Evolutionary conservation across 2,797 vertebrate genomes (phyloP), one percentile per base, ranked within the genome.

Genomic region (Sebastes hubbsi): DNA sequence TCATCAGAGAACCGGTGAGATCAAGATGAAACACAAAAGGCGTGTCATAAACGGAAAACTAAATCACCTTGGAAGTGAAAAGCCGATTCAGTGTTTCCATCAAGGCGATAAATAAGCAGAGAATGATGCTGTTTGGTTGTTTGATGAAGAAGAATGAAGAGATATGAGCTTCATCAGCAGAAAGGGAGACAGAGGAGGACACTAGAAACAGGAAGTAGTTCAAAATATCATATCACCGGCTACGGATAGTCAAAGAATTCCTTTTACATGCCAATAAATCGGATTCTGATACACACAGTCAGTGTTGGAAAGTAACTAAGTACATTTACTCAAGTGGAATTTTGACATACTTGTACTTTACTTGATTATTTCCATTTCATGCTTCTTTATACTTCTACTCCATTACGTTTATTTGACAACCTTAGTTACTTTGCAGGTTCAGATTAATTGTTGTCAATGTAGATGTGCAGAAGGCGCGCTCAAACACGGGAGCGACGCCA

Each of bases 1-100:
- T 55, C 54, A 55, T 64, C 66, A n/a, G 34, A 32, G 59, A 73
- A 10, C n/a, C 20, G 2, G 4, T 1, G 63, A 52, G 14, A 65
- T 61, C 36, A 5, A 72, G 59, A 49, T 10, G 59, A 24, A 56
- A 49, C 55, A 52, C 55, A 81, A 63, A 71, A 71, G 13, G 18
- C 0, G 22, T 6, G 22, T 56, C n/a, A n/a, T 3, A 18, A 67
- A 72, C 0, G 1, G 12, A n/a, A 78, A 34, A 42, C 11, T 6
- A 22, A 27, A 34, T 65, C 13, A 14, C 52, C 16, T 3, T n/a
- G n/a, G 42, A 67, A 34, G 42, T 52, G 30, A 22, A 38, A 46
- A 32, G 46, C 59, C 1, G 22, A 55, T 8, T 38, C 58, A 54
- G 36, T n/a, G 22, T 12, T 1, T n/a, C 42, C 54, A 29, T 29